Conservation (phyloP, 1,140 invertebrate genomes). For the Latrodectus geometricus region DNA sequence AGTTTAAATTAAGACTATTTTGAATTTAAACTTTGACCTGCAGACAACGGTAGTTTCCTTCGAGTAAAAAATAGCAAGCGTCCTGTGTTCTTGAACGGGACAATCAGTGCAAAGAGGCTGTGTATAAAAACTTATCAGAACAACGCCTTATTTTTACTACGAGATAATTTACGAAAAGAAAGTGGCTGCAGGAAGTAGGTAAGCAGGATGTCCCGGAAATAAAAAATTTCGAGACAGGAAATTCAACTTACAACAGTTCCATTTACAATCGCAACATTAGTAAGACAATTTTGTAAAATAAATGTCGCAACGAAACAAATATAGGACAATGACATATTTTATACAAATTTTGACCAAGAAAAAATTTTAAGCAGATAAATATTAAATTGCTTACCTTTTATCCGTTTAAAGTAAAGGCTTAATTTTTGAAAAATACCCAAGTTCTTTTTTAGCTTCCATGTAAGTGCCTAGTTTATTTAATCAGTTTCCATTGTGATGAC, state of each 20-base stretch:
- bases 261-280: neutral
- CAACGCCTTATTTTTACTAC: neutral
- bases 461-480: too few relatives aligned
- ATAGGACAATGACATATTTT: neutral
- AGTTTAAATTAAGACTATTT: neutral
- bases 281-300: slow-evolving; percentile 4
- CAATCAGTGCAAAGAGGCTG: neutral
- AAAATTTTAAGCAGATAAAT: neutral
- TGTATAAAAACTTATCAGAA: neutral
- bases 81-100: too few relatives aligned
- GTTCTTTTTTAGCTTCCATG: too few relatives aligned
- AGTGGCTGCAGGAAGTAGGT: slow-evolving; percentile 4
- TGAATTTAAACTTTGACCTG: neutral
- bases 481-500: too few relatives aligned
- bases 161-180: neutral
- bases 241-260: neutral
- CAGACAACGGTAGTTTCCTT: neutral
- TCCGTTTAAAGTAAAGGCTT: too few relatives aligned
- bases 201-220: slow-evolving; percentile 58
- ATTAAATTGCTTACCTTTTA: too few relatives aligned
- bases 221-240: slow-evolving; percentile 14
- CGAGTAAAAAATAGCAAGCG: too few relatives aligned
- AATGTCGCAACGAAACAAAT: neutral
- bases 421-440: too few relatives aligned
- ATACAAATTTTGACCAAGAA: neutral